These are phyloP conservation scores for Drosophila barbarae DNA, from an alignment of 2,888 invertebrate species.

Conservation along the genomic window DNA sequence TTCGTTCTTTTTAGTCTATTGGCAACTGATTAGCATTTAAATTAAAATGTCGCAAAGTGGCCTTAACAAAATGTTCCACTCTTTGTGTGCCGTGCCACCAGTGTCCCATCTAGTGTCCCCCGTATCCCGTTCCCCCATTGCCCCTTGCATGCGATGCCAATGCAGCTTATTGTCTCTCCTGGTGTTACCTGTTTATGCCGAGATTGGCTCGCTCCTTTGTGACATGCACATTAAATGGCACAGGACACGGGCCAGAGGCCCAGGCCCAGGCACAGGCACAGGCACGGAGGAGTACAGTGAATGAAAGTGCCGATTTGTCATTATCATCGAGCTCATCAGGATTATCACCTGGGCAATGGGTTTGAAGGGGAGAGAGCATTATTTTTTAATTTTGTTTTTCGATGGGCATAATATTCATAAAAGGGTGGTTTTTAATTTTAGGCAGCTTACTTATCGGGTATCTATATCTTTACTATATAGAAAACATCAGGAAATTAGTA, in stretches of 20 bases:
- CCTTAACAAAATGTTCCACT: constrained; percentile 68
- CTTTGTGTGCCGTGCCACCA: constrained; percentile 16
- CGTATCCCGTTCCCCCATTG: not conserved
- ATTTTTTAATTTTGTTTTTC: not conserved
- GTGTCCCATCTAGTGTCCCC: constrained; percentile 5
- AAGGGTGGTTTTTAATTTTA: not conserved
- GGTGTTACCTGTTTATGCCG: constrained; percentile 63
- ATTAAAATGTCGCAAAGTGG: constrained; percentile 74
- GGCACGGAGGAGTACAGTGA: not conserved
- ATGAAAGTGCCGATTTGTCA: constrained; percentile 23
- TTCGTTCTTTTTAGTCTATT: constrained; percentile 61
- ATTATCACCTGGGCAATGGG: not conserved
- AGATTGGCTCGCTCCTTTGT: constrained; percentile 59
- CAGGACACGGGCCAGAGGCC: constrained; percentile 6
- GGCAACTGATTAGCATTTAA: constrained; percentile 73
- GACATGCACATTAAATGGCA: constrained; percentile 34
- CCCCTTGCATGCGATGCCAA: constrained; percentile 19
- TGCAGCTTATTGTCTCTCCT: constrained; percentile 61
- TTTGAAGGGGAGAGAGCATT: not conserved
- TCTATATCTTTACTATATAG: too few species aligned
- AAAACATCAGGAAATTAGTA: too few species aligned
- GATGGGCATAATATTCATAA: not conserved
- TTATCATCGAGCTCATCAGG: constrained; percentile 10
- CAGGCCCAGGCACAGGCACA: not conserved
- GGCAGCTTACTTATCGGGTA: too few species aligned